Evolutionary conservation across 2,888 invertebrate species (phyloP), one percentile per base, ranked within the genome.

Genomic region (Drosophila monieri): DNA sequence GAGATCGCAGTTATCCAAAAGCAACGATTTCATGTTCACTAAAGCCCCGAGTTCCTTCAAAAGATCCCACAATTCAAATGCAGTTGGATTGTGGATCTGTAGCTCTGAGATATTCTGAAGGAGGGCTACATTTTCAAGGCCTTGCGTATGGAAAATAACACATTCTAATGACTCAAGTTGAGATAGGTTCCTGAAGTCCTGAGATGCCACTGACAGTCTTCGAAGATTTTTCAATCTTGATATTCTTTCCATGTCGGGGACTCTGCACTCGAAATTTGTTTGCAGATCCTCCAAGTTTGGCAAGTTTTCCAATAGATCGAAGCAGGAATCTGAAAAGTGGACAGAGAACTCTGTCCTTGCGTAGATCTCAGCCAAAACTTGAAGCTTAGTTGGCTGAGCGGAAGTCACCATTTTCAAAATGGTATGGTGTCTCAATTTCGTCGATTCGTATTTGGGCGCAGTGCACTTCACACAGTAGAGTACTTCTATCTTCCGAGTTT

Each of bases 381-480:
- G 2, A 0, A 35, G 35, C 14, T 60, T 32, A 6, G 15, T 2
- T 9, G 60, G 25, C 3, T 9, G 1, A 14, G 27, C 14, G 3
- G 14, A 35, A n/a, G 35, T 14, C 9, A 14, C 61, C 18, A 21
- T 25, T 9, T 9, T 46, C 44, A 15, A 27, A 9, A n/a, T 10
- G 4, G 12, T 46, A 12, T 14, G 8, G 9, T 60, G 61, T 9
- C 18, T 2, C 3, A 37, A 4, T 8, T 9, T 4, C 9, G 1
- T 1, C 1, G 25, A 61, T 35, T 18, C 14, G 12, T 35, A n/a
- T 9, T 21, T 9, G 21, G 10, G 1, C 23, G 25, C 10, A 27
- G 32, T 1, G 8, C 60, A 61, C 30, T 48, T 47, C 8, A 23
- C 15, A 10, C 60, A 61, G n/a, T 41, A 48, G n/a, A 1, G 15